phyloP scores from a whole-genome alignment of 2,797 vertebrate species.

The Tapirus indicus region DNA sequence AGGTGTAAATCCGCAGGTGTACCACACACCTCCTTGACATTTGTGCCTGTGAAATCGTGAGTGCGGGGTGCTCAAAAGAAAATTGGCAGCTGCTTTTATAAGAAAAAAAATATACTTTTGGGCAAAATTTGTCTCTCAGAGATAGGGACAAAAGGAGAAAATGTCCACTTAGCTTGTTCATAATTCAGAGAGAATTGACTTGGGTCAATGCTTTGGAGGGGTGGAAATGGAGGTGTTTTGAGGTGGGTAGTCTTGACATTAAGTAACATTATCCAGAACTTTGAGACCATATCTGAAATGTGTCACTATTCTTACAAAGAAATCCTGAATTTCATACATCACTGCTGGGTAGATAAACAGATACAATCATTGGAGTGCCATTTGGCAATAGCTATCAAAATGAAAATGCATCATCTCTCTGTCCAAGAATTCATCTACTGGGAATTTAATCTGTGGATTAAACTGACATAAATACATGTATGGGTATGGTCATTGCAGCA shows the following conservation, averaged over 20 bases:
- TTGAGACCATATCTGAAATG: not conserved
- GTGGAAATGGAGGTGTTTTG: not conserved
- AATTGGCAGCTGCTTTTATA: not conserved
- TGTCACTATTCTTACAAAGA: not conserved
- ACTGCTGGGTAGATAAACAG: not conserved
- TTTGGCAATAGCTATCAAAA: not conserved
- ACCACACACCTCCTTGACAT: constrained; percentile 37
- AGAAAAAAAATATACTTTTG: not conserved
- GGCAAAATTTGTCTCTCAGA: not conserved
- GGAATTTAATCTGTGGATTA: constrained; percentile 20
- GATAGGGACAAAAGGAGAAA: not conserved
- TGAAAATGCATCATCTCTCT: constrained; percentile 1
- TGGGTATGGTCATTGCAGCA: not conserved
- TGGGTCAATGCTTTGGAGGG: not conserved
- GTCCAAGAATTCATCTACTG: not conserved
- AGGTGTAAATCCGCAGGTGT: constrained; percentile 54
- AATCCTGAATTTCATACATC: not conserved
- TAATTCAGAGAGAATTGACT: not conserved
- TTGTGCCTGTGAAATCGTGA: constrained; percentile 23
- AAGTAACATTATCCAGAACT: not conserved
- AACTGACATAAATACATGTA: not conserved
- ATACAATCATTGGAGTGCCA: not conserved
- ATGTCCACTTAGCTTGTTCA: not conserved
- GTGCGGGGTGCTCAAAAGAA: not conserved
- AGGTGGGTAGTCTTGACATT: not conserved